phyloP scores from a whole-genome alignment of 2,797 vertebrate species.

The Percopsis omiscomaycus region DNA sequence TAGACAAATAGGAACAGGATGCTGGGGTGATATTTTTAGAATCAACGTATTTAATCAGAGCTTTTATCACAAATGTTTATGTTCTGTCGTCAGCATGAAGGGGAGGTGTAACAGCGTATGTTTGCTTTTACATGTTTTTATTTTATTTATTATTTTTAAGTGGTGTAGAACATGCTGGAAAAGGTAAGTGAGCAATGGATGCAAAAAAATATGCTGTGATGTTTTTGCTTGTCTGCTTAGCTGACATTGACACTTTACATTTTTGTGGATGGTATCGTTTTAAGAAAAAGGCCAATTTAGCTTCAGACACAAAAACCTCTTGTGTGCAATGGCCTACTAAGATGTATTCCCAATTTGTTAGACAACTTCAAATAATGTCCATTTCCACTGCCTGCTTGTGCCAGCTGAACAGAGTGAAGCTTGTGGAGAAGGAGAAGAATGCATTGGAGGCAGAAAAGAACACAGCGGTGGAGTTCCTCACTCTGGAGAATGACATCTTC shows the following conservation, averaged over 20 bases:
- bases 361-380: neutral
- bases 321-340: too few species aligned
- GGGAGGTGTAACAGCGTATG: neutral
- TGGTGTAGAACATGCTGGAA: neutral
- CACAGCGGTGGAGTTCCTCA: conserved; percentile 91
- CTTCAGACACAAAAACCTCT: too few species aligned
- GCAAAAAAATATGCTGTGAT: neutral
- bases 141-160: neutral
- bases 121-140: neutral
- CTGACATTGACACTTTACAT: too few species aligned
- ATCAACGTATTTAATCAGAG: neutral
- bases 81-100: conserved; percentile 3
- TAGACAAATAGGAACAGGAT: neutral
- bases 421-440: conserved; percentile 97
- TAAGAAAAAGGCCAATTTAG: neutral
- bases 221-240: neutral
- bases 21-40: conserved; percentile 3
- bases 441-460: conserved; percentile 93
- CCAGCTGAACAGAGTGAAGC: conserved; percentile 94
- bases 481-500: conserved; percentile 90
- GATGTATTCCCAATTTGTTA: neutral
- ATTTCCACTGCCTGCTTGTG: conserved; percentile 31
- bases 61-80: conserved; percentile 16
- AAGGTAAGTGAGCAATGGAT: neutral
- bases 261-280: neutral